phyloP scores from a whole-genome alignment of 2,113 vertebrate species.

The Gobiocypris rarus region DNA sequence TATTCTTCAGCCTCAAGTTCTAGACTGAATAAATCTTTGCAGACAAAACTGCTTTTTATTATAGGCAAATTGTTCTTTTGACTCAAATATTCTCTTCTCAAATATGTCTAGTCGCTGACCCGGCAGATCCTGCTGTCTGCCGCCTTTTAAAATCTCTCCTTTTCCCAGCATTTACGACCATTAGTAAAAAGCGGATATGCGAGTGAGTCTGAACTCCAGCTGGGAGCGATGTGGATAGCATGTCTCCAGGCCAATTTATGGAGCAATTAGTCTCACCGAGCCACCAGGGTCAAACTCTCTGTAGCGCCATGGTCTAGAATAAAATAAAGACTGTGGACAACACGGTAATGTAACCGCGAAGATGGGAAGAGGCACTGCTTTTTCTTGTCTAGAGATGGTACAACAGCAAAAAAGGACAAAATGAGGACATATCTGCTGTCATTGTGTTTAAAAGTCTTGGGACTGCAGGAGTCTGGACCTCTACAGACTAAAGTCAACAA shows the following conservation, averaged over 20 bases:
- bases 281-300: constrained; percentile 34
- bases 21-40: constrained; percentile 12
- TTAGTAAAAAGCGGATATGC: constrained; percentile 39
- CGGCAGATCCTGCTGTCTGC: constrained; percentile 27
- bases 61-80: constrained; percentile 19
- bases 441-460: not conserved
- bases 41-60: not conserved
- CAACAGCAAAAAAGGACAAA: constrained; percentile 17
- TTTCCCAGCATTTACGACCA: constrained; percentile 34
- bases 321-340: constrained; percentile 38
- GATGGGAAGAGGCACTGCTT: not conserved
- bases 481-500: constrained; percentile 14
- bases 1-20: not conserved
- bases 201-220: constrained; percentile 25
- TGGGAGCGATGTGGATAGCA: constrained; percentile 32
- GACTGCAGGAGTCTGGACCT: constrained; percentile 13
- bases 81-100: constrained; percentile 1
- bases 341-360: not conserved
- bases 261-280: constrained; percentile 52
- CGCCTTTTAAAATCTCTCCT: constrained; percentile 28
- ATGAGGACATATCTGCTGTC: constrained; percentile 9
- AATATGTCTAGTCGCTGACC: constrained; percentile 40
- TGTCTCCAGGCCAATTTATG: constrained; percentile 52
- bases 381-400: constrained; percentile 10
- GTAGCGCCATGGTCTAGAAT: constrained; percentile 23